phyloP scores from a whole-genome alignment of 2,797 vertebrate species.

The Danio choprae region DNA sequence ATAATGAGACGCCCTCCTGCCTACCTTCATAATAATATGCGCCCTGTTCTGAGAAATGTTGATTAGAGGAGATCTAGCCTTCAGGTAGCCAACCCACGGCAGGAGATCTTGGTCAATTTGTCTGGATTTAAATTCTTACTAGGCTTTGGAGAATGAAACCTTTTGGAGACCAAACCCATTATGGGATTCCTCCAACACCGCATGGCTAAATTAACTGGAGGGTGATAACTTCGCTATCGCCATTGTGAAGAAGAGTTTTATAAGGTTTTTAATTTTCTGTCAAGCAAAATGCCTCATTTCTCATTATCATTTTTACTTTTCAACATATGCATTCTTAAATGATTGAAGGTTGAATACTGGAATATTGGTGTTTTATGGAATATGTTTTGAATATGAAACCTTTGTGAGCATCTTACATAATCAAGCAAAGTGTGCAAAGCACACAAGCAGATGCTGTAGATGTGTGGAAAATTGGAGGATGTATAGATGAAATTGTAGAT shows the following conservation, averaged over 20 bases:
- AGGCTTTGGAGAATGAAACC: conserved; percentile 31
- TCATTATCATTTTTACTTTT: too few relatives aligned
- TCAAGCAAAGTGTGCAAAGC: too few relatives aligned
- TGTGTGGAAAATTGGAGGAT: too few relatives aligned
- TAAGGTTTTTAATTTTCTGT: not conserved
- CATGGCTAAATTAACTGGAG: not conserved
- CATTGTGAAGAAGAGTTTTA: not conserved
- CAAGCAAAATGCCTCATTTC: too few relatives aligned
- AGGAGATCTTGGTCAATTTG: conserved; percentile 13
- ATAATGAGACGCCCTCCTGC: conserved; percentile 42
- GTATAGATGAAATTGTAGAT: too few relatives aligned
- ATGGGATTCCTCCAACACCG: not conserved
- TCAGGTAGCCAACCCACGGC: conserved; percentile 37
- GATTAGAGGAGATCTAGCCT: conserved; percentile 26
- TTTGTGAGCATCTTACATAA: too few relatives aligned
- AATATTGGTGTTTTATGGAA: too few relatives aligned
- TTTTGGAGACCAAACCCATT: conserved; percentile 27
- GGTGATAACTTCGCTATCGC: not conserved
- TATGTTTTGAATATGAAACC: too few relatives aligned
- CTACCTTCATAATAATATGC: conserved; percentile 31
- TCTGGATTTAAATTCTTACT: conserved; percentile 16
- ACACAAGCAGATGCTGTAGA: too few relatives aligned
- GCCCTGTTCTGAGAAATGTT: conserved; percentile 35
- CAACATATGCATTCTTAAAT: too few relatives aligned
- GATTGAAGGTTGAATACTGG: too few relatives aligned